Evolutionary conservation across 2,113 vertebrate genomes (phyloP).

Genomic region (Hippoglossus stenolepis): DNA sequence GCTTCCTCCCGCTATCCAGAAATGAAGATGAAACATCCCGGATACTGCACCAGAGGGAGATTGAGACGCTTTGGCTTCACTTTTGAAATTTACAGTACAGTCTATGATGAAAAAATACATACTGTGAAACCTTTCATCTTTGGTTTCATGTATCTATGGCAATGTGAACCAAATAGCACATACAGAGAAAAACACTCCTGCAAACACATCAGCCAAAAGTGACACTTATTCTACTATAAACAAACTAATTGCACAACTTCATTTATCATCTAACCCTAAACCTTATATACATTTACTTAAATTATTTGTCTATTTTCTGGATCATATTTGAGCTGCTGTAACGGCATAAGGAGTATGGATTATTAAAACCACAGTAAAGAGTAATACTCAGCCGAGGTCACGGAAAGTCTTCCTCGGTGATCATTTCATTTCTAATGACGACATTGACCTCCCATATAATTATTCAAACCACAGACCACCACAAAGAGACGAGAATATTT

Average conservation of each 20-base stretch:
- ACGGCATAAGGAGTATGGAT: neutral
- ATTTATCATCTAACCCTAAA: neutral
- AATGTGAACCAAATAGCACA: neutral
- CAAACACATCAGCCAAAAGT: too few species aligned
- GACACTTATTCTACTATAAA: too few species aligned
- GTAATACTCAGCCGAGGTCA: constrained; percentile 18
- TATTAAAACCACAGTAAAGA: neutral
- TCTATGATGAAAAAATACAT: neutral
- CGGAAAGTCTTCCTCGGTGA: constrained; percentile 10
- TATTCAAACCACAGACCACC: neutral
- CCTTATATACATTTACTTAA: neutral
- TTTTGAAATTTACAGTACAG: too few species aligned
- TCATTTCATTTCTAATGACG: constrained; percentile 33
- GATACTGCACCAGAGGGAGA: too few species aligned
- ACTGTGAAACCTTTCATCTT: neutral
- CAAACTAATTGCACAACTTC: too few species aligned
- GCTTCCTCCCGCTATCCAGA: too few species aligned
- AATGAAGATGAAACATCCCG: too few species aligned
- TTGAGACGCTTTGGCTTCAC: too few species aligned
- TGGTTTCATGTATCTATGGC: neutral
- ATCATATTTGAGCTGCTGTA: neutral
- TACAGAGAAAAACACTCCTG: too few species aligned
- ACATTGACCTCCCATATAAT: constrained; percentile 38
- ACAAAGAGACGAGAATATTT: constrained; percentile 22
- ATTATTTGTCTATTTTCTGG: neutral